Percentiles rank a stretch among this genome's conserved stretches.
These are phyloP conservation scores for Trichomycterus rosablanca DNA, from an alignment of 2,113 vertebrate genomes.

Conservation along the genomic window DNA sequence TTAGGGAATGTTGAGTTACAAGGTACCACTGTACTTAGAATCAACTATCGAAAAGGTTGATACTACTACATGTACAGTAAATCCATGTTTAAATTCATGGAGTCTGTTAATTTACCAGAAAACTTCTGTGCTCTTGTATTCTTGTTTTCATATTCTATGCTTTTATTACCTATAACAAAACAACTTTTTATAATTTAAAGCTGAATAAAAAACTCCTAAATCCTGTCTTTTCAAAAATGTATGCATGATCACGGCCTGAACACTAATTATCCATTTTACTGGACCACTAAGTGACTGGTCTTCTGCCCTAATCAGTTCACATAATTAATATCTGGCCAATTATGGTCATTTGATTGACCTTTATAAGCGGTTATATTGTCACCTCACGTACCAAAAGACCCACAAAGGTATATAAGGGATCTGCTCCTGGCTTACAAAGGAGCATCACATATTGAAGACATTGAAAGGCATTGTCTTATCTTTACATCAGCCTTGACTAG, in stretches of 20 bases:
- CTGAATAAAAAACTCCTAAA: neutral
- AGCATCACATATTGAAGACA: neutral
- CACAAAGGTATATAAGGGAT: conserved; percentile 42
- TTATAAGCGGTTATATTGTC: conserved; percentile 34
- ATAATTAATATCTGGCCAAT: conserved; percentile 39
- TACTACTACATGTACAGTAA: no score
- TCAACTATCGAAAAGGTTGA: no score
- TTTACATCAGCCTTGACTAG: conserved; percentile 19
- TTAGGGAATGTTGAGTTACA: no score
- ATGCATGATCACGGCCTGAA: conserved; percentile 37
- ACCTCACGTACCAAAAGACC: conserved; percentile 29
- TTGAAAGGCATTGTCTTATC: no score
- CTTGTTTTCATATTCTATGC: no score
- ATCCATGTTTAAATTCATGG: no score
- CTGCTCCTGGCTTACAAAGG: neutral
- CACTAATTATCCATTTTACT: conserved; percentile 24
- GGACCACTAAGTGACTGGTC: conserved; percentile 19
- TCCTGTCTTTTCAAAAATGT: neutral
- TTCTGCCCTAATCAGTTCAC: conserved; percentile 37
- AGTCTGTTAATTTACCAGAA: no score
- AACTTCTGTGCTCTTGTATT: no score
- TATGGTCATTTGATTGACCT: conserved; percentile 34
- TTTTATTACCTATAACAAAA: no score
- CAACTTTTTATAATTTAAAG: neutral
- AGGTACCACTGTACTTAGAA: no score